Evolutionary conservation across 2,797 vertebrate genomes (phyloP).

Genomic region (Thripadectes ignobilis): DNA sequence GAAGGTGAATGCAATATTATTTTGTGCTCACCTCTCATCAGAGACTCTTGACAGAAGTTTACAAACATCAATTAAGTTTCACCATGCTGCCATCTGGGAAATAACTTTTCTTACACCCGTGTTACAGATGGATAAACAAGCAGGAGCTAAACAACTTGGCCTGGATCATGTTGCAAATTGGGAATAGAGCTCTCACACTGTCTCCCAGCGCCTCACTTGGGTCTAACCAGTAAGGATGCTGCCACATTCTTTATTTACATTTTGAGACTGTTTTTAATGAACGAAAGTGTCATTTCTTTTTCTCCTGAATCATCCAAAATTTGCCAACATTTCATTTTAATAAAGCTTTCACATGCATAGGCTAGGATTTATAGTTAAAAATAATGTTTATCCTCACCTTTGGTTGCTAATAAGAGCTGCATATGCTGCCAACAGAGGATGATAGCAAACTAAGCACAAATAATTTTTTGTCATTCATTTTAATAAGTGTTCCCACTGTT

Average conservation of each 20-base stretch:
- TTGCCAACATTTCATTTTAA: background rate
- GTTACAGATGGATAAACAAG: slow-evolving; percentile 10
- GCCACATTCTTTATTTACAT: background rate
- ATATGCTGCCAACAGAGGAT: background rate
- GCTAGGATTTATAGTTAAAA: background rate
- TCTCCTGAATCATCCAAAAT: background rate
- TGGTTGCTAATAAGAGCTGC: background rate
- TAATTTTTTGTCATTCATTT: background rate
- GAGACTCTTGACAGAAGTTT: slow-evolving; percentile 33
- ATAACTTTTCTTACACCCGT: slow-evolving; percentile 42
- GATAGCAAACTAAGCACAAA: background rate
- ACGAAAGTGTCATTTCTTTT: background rate
- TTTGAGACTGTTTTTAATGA: background rate
- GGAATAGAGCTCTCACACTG: background rate
- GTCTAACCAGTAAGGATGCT: background rate
- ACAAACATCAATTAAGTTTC: slow-evolving; percentile 52
- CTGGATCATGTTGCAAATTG: background rate
- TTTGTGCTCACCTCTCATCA: slow-evolving; percentile 34
- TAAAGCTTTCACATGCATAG: background rate
- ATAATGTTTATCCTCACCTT: background rate
- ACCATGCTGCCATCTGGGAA: slow-evolving; percentile 41
- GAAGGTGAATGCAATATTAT: slow-evolving; percentile 43
- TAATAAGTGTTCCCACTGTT: background rate
- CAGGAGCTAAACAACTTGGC: background rate
- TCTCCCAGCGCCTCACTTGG: background rate